Percentiles rank a stretch among this genome's conserved stretches.
Conservation (phyloP, 1,140 invertebrate species). For the Drosophila azteca region DNA sequence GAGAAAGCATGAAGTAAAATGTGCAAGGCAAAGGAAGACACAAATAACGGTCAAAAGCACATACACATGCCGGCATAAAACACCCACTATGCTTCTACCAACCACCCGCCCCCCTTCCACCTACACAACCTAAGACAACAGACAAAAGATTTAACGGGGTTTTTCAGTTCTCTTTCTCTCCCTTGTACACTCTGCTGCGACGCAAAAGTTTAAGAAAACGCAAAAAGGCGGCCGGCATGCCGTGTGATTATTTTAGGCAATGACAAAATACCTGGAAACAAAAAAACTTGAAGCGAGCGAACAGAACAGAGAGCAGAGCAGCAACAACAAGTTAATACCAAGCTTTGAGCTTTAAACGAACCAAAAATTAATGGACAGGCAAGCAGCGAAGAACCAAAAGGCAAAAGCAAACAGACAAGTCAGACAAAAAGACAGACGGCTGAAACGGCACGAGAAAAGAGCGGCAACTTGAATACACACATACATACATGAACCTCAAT, state of each 20-base stretch:
- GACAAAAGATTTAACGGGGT: constrained; percentile 65
- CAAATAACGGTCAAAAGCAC: constrained; percentile 74
- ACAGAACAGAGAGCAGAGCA: constrained; percentile 41
- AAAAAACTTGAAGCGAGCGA: constrained; percentile 51
- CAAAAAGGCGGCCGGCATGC: constrained; percentile 18
- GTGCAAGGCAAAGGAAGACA: constrained; percentile 51
- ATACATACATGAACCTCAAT: constrained; percentile 27
- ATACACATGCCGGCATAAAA: constrained; percentile 28
- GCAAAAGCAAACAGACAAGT: constrained; percentile 54
- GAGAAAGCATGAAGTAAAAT: constrained; percentile 9
- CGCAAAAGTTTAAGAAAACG: constrained; percentile 35
- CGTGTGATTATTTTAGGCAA: constrained; percentile 61
- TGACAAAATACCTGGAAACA: constrained; percentile 66
- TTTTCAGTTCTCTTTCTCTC: constrained; percentile 7
- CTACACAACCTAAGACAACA: constrained; percentile 67
- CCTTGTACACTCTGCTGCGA: background rate
- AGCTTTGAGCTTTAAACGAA: constrained; percentile 60
- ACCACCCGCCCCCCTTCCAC: background rate
- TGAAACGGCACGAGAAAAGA: constrained; percentile 67
- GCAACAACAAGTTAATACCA: constrained; percentile 47
- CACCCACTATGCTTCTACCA: constrained; percentile 38
- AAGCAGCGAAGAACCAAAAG: constrained; percentile 17
- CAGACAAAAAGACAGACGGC: constrained; percentile 55
- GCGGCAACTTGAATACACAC: constrained; percentile 72
- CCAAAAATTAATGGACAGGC: constrained; percentile 47